Base-by-base conservation (phyloP, 2,113 vertebrate genomes). In the Xenopus borealis region DNA sequence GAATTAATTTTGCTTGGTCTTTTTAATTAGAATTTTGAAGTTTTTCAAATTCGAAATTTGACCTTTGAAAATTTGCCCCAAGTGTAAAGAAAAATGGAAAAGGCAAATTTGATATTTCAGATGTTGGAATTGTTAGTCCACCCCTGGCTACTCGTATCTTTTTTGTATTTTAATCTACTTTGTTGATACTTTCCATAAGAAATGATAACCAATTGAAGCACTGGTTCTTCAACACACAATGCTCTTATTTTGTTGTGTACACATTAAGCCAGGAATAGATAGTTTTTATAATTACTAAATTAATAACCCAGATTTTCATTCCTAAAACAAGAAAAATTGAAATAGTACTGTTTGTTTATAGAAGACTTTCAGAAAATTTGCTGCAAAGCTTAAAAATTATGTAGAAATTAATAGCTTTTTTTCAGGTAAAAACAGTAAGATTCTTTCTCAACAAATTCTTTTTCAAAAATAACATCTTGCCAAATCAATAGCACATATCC, bases 111-210 rank as follows among this genome's bases (percentile, higher is more conserved):
- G 13, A 50, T 50, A 50, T 57, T 57, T 18, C 17, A 57, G 17
- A 12, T 57, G 7, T n/a, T 57, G n/a, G 2, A 12, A 57, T 57
- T 57, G 30, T 57, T 57, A 61, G 10, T 18, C 14, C 2, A 18
- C 14, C 18, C 19, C 18, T 61, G 4, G 58, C 58, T 61, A 20
- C 7, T 61, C 20, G 7, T 61, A 61, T 61, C 58, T 23, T 61
- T 19, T 23, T 61, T 5, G 13, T 16, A n/a, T 57, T 23, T 61
- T 11, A 4, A 61, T 61, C 58, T 61, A 2, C 14, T 61, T 61
- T 61, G 58, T 61, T 61, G 58, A 61, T 61, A 61, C 19, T 61
- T 61, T 5, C 58, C 18, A 61, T 23, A 20, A 18, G 58, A 61
- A 61, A 11, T 20, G 19, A 61, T 61, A 61, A 61, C 12, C 53